These are phyloP conservation scores for Homarus gammarus DNA, from an alignment of 2,888 invertebrate species.

Conservation along the genomic window DNA sequence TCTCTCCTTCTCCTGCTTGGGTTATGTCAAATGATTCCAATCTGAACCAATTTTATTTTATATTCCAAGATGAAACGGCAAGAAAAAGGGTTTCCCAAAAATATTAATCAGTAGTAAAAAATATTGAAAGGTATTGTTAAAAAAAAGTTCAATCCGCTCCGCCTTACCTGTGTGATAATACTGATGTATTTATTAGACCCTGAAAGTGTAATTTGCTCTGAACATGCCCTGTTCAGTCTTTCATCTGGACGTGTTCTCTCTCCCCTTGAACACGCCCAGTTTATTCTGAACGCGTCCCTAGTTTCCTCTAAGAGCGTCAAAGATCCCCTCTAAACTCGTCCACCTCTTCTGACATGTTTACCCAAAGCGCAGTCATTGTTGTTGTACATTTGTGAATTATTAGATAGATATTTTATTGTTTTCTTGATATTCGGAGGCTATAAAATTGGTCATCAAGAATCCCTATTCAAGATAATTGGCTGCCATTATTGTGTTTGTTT, in stretches of 20 bases:
- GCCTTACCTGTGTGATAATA: constrained; percentile 58
- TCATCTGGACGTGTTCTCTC: too few species aligned
- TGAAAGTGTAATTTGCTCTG: constrained; percentile 5
- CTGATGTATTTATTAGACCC: not conserved
- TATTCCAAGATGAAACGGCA: constrained; percentile 46
- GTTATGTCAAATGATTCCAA: constrained; percentile 29
- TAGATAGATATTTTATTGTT: not conserved
- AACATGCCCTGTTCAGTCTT: not conserved
- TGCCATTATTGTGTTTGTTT: not conserved
- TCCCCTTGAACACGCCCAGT: too few species aligned
- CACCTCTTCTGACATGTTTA: too few species aligned
- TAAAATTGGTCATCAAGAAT: not conserved
- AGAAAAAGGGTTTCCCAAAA: constrained; percentile 52
- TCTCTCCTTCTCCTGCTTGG: constrained; percentile 30
- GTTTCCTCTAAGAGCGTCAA: too few species aligned
- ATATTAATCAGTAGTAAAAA: too few species aligned
- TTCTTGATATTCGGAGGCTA: not conserved
- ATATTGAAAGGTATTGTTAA: too few species aligned
- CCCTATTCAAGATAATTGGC: not conserved
- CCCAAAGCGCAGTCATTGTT: not conserved
- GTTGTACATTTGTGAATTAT: not conserved
- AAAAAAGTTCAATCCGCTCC: constrained; percentile 42
- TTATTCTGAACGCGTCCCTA: too few species aligned
- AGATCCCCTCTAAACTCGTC: too few species aligned
- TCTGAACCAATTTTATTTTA: constrained; percentile 22